phyloP scores from a whole-genome alignment of 2,797 vertebrate genomes.

The Pseudochirops corinnae region DNA sequence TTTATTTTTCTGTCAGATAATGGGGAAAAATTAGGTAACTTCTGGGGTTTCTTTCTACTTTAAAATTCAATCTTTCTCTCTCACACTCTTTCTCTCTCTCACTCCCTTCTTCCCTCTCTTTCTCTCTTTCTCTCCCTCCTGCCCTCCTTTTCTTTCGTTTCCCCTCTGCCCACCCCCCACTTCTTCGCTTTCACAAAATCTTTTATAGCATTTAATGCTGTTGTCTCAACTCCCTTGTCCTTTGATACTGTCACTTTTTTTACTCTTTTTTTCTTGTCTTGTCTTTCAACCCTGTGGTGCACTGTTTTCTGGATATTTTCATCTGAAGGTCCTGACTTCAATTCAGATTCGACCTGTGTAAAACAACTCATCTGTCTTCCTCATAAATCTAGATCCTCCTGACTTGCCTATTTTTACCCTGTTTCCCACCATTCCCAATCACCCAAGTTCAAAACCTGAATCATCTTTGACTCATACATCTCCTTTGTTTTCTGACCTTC shows the following conservation, averaged over 20 bases:
- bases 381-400: background rate
- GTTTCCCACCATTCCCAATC: slow-evolving; percentile 19
- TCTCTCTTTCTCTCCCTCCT: background rate
- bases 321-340: background rate
- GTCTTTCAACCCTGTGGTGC: background rate
- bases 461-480: slow-evolving; percentile 37
- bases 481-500: background rate
- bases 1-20: background rate
- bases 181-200: background rate
- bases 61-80: background rate
- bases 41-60: background rate
- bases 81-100: too few relatives aligned
- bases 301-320: background rate
- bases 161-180: background rate
- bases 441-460: slow-evolving; percentile 25
- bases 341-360: background rate
- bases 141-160: background rate
- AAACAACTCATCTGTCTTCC: background rate
- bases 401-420: slow-evolving; percentile 42
- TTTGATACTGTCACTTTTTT: background rate
- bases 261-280: background rate
- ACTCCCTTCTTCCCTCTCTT: background rate
- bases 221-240: background rate
- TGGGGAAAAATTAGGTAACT: background rate
- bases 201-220: background rate